These are phyloP conservation scores for Rhabdornis inornatus DNA, from an alignment of 2,113 vertebrate genomes.

Conservation along the genomic window DNA sequence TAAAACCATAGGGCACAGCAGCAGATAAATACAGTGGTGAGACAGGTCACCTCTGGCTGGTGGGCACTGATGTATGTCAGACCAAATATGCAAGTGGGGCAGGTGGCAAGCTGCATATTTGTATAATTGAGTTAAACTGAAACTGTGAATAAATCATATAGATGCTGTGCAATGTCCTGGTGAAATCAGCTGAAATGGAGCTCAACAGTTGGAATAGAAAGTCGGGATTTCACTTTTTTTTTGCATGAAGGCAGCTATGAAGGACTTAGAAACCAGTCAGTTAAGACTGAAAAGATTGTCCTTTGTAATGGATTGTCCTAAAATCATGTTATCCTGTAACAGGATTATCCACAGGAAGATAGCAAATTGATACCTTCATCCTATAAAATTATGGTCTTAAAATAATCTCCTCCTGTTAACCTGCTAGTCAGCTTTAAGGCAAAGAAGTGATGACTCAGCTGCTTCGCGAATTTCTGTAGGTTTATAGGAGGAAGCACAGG, in stretches of 20 bases:
- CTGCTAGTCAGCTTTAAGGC: neutral
- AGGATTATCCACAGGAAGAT: neutral
- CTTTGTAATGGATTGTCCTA: slow-evolving; percentile 2
- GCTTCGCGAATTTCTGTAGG: neutral
- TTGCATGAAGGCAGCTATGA: neutral
- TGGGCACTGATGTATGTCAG: neutral
- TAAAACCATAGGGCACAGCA: neutral
- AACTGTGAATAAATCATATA: neutral
- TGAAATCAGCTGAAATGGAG: neutral
- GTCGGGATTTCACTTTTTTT: neutral
- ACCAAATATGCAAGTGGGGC: neutral
- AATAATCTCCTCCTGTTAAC: neutral
- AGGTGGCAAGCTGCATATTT: neutral
- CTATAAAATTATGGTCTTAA: neutral
- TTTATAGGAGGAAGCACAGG: neutral
- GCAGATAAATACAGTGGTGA: neutral
- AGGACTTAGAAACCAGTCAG: neutral
- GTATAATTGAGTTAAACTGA: neutral
- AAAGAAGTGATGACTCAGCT: neutral
- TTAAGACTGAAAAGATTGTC: neutral
- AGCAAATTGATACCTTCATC: slow-evolving; percentile 8
- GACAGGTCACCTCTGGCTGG: neutral
- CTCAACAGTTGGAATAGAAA: neutral
- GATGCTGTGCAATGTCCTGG: neutral
- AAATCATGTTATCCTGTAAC: slow-evolving; percentile 12